Base-by-base conservation (phyloP, 2,888 invertebrate genomes). In the Diaphora mendica region DNA sequence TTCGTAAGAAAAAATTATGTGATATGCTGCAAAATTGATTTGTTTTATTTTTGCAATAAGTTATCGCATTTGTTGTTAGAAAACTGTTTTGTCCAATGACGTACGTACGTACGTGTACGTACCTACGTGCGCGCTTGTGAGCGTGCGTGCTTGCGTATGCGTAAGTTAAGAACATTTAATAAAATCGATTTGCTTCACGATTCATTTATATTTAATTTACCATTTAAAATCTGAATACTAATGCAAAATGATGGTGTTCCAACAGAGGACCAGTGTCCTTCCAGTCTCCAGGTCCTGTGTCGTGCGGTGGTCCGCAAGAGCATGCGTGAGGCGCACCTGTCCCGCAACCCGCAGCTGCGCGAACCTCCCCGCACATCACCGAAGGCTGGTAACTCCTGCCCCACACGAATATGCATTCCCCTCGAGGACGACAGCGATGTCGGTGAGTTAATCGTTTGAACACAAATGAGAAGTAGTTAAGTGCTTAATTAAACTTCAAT, bases 381-480 rank as follows among this genome's bases (percentile, higher is more conserved):
- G 39, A 55, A 55, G n/a, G 23, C 51, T 23, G 51, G n/a, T 55
- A 55, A 8, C 78, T 13, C 86, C 67, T 86, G 87, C 72, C 88
- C 92, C 64, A 81, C 91, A 35, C 87, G 91, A 82, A 92, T 93
- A 87, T 90, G 91, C 84, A 92, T 93, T 13, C 91, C 93, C 70
- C 89, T 93, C 76, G 92, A 92, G 72, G 92, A 92, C 67, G 92
- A 92, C 79, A 91, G 90, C 79, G 90, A 91, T 77, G 86, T 88
- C 51, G 92, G 93, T 93, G 68, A 78, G 89, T 62, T 59, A 59
- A 26, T 15, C 26, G 11, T 26, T 51, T 23, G 2, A 51, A 51
- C 20, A 23, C 23, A 51, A 23, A 9, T 51, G 23, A 8, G 0
- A 51, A 8, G 51, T 20, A 23, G 9, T 23, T 23, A 51, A 51